Evolutionary conservation across 2,888 invertebrate genomes (phyloP).

Genomic region (Noctua comes): DNA sequence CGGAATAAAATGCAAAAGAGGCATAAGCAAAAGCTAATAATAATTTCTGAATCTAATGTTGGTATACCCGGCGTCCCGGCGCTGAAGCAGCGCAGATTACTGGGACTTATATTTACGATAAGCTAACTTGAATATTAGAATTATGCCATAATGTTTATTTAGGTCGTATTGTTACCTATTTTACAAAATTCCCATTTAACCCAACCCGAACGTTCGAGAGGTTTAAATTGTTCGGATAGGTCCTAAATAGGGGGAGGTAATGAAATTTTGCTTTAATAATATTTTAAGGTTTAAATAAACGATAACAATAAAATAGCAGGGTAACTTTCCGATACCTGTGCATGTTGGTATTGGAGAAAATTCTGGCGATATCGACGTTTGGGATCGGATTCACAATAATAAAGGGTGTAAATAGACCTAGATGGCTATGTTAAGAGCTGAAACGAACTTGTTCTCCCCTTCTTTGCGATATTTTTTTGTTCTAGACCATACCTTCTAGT

Average conservation of each 20-base stretch:
- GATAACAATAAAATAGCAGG: constrained; percentile 45
- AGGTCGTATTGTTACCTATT: constrained; percentile 60
- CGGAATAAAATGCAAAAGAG: constrained; percentile 45
- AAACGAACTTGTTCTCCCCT: too few species aligned
- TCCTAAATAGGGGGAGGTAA: constrained; percentile 38
- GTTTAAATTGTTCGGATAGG: constrained; percentile 47
- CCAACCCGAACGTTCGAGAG: constrained; percentile 37
- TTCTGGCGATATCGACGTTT: background rate
- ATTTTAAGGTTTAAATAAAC: constrained; percentile 46
- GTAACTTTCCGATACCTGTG: constrained; percentile 21
- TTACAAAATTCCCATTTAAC: constrained; percentile 60
- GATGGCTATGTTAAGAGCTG: too few species aligned
- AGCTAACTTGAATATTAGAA: constrained; percentile 63
- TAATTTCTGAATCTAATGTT: constrained; percentile 57
- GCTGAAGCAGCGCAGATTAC: constrained; percentile 66
- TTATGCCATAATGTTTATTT: constrained; percentile 66
- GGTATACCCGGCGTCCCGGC: constrained; percentile 24
- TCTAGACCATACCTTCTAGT: too few species aligned
- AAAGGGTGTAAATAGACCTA: too few species aligned
- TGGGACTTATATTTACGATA: constrained; percentile 62
- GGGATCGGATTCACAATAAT: background rate
- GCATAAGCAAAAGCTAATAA: constrained; percentile 55
- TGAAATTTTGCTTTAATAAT: constrained; percentile 48
- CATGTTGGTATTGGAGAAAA: constrained; percentile 3
- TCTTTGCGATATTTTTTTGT: too few species aligned